Conservation (phyloP, 2,797 vertebrate species). For the Pseudochirops cupreus region DNA sequence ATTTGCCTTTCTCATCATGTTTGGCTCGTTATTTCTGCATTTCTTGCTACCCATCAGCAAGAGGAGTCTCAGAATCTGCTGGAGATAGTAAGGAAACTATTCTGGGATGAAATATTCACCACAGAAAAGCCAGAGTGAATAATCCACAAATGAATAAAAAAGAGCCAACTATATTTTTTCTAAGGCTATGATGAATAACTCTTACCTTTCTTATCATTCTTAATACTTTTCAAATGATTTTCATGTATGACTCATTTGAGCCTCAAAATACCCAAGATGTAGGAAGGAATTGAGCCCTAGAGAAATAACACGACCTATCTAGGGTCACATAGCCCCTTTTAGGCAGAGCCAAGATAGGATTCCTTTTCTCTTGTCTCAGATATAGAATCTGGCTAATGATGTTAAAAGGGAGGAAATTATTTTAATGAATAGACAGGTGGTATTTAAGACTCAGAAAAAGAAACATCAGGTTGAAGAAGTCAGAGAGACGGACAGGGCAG, state of each 20-base stretch:
- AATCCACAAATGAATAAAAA: neutral
- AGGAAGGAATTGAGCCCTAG: neutral
- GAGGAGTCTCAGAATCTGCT: neutral
- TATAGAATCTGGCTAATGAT: neutral
- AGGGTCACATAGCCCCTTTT: neutral
- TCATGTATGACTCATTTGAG: neutral
- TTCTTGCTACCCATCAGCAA: neutral
- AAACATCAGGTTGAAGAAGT: neutral
- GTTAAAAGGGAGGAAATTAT: neutral
- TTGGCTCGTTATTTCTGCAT: neutral
- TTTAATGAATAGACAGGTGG: neutral
- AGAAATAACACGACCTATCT: neutral
- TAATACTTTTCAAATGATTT: neutral
- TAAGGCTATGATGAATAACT: neutral
- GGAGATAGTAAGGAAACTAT: neutral
- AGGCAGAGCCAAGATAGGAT: neutral
- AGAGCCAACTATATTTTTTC: neutral
- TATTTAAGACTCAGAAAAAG: neutral
- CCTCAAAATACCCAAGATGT: neutral
- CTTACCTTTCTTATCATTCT: neutral
- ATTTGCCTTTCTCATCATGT: neutral
- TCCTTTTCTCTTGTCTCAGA: neutral
- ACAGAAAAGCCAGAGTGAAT: neutral
- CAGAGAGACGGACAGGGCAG: neutral
- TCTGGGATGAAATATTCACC: neutral